phyloP scores from a whole-genome alignment of 2,113 vertebrate species.

The Eleginops maclovinus region DNA sequence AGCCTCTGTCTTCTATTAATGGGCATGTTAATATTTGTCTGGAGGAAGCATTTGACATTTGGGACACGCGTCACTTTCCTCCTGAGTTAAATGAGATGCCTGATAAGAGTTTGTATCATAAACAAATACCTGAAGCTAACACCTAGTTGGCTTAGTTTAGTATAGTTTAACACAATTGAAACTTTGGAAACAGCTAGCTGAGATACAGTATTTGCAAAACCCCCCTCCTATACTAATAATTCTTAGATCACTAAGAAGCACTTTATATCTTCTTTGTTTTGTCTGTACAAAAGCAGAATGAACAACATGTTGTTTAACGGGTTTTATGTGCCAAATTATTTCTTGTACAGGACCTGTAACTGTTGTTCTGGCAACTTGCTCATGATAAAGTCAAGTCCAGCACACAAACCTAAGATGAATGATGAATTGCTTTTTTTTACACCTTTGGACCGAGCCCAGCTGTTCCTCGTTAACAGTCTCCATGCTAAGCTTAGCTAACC shows the following conservation, averaged over 20 bases:
- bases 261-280: no score
- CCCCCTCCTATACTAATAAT: no score
- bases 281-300: neutral
- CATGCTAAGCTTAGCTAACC: neutral
- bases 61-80: neutral
- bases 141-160: neutral
- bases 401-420: neutral
- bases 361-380: neutral
- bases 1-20: conserved; percentile 16
- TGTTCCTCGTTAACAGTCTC: neutral
- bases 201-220: neutral
- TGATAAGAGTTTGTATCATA: neutral
- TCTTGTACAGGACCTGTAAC: neutral
- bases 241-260: no score
- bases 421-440: neutral
- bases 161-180: no score
- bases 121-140: neutral
- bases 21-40: neutral
- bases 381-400: neutral
- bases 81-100: neutral
- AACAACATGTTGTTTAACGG: neutral
- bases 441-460: neutral
- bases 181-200: neutral
- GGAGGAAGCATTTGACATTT: neutral
- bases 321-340: neutral